Conservation (phyloP, 2,113 vertebrate species). For the Micronycteris hirsuta region DNA sequence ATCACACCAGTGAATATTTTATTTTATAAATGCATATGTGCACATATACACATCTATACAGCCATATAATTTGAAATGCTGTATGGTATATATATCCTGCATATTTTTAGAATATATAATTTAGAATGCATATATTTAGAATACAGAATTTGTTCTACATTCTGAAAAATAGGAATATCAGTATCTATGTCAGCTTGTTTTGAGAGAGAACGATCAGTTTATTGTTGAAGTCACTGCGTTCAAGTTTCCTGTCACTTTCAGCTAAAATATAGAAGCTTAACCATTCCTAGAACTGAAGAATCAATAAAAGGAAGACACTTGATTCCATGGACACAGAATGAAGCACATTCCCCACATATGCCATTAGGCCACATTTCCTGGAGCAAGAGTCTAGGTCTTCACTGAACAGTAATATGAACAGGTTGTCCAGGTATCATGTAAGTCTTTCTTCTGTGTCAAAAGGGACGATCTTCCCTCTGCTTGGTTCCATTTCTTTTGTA, state of each 20-base stretch:
- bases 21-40: background rate
- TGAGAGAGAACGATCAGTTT: background rate
- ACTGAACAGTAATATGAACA: background rate
- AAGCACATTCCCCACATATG: background rate
- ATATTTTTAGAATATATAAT: background rate
- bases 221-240: background rate
- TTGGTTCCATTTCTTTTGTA: background rate
- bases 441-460: background rate
- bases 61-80: background rate
- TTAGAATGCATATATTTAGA: background rate
- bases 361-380: background rate
- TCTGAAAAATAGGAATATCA: background rate
- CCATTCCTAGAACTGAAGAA: background rate
- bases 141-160: background rate
- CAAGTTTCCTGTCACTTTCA: background rate
- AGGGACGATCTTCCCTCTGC: background rate
- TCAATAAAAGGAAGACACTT: background rate
- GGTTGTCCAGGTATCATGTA: rapidly evolving
- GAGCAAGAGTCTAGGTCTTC: background rate
- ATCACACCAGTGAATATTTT: background rate
- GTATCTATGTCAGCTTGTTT: background rate
- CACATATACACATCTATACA: background rate
- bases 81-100: too few species aligned
- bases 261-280: background rate
- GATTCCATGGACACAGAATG: too few species aligned